Evolutionary conservation across 2,888 invertebrate species (phyloP).

Genomic region (Drosophila ustulata): DNA sequence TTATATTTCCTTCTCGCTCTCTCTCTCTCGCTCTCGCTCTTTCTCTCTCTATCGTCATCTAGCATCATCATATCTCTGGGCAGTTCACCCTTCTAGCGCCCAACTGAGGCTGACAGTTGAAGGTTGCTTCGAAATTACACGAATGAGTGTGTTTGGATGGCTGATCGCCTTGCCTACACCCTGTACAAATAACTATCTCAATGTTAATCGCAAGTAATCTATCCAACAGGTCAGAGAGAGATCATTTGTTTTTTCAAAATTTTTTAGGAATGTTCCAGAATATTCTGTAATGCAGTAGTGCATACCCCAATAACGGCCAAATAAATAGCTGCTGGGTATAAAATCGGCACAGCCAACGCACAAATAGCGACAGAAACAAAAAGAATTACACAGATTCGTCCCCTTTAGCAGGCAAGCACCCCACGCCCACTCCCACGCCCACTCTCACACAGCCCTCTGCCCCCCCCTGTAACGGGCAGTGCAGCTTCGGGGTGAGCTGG

Average conservation of each 20-base stretch:
- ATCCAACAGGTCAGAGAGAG: too few relatives aligned
- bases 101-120: constrained; percentile 67
- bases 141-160: not conserved
- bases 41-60: constrained; percentile 42
- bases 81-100: constrained; percentile 78
- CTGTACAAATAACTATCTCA: not conserved
- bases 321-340: constrained; percentile 10
- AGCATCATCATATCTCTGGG: constrained; percentile 58
- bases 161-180: constrained; percentile 20
- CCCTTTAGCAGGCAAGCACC: constrained; percentile 33
- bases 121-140: constrained; percentile 67
- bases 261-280: not conserved
- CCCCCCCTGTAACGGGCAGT: constrained; percentile 3
- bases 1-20: not conserved
- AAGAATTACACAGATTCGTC: constrained; percentile 74
- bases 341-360: constrained; percentile 47
- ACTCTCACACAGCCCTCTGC: not conserved
- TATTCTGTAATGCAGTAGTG: not conserved
- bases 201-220: not conserved
- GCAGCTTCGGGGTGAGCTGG: constrained; percentile 63
- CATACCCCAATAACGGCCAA: constrained; percentile 11
- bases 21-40: not conserved
- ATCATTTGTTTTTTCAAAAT: not conserved
- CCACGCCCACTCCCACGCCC: not conserved
- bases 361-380: constrained; percentile 37